These are phyloP conservation scores for Mugil cephalus DNA, from an alignment of 2,113 vertebrate species.

Conservation along the genomic window DNA sequence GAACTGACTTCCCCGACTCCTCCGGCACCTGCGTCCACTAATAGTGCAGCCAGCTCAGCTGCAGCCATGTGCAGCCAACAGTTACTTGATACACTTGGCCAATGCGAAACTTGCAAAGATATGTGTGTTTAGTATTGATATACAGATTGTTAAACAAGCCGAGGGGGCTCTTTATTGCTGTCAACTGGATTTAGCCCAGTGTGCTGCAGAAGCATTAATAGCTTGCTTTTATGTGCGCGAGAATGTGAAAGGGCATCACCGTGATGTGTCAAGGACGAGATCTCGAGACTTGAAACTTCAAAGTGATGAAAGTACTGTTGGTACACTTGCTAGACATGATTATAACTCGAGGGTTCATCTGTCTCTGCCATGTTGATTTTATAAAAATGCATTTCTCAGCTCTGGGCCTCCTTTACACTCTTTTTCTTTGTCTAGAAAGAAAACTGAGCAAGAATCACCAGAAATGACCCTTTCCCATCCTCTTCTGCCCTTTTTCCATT, in stretches of 20 bases:
- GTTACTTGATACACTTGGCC: constrained; percentile 54
- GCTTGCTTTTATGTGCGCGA: constrained; percentile 5
- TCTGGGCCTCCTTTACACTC: background rate
- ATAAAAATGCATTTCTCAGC: background rate
- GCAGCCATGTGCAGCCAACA: constrained; percentile 63
- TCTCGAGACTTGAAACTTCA: background rate
- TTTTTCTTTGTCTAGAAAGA: constrained; percentile 37
- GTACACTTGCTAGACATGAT: constrained; percentile 8
- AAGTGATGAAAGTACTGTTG: constrained; percentile 6
- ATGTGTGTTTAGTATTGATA: constrained; percentile 20
- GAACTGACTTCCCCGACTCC: constrained; percentile 52
- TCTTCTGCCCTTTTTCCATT: constrained; percentile 30
- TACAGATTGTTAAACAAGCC: constrained; percentile 11
- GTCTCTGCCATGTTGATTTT: background rate
- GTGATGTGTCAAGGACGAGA: constrained; percentile 2
- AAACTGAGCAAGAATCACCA: constrained; percentile 15
- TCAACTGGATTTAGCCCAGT: background rate
- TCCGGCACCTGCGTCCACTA: constrained; percentile 62
- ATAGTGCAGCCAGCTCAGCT: constrained; percentile 46
- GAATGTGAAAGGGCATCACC: constrained; percentile 9
- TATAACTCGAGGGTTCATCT: background rate
- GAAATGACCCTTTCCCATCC: constrained; percentile 22
- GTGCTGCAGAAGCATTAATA: background rate
- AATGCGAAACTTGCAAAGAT: constrained; percentile 41
- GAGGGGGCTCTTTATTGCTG: background rate